phyloP scores from a whole-genome alignment of 2,888 invertebrate genomes.

The Brachynemurus nebulosus region DNA sequence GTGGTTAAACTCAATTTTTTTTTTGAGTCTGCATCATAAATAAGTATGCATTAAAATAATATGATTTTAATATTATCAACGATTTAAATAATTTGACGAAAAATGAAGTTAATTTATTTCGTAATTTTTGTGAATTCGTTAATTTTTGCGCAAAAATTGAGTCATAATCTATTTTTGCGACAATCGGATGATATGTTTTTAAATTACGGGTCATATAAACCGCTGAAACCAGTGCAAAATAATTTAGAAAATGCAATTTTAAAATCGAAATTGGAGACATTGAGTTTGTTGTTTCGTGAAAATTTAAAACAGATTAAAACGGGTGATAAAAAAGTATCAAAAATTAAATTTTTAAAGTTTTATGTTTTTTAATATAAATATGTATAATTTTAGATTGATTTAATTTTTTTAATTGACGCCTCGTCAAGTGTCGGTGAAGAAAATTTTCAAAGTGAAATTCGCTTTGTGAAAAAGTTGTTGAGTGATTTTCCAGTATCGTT shows the following conservation, averaged over 20 bases:
- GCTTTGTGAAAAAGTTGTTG: slow-evolving; percentile 42
- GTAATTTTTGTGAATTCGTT: background rate
- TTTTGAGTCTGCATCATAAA: too few relatives aligned
- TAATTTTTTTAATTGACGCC: slow-evolving; percentile 53
- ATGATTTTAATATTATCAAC: too few relatives aligned
- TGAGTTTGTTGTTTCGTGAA: slow-evolving; percentile 39
- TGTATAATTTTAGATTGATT: slow-evolving; percentile 32
- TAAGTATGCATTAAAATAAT: too few relatives aligned
- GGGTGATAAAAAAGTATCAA: slow-evolving; percentile 5
- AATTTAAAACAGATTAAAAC: slow-evolving; percentile 37
- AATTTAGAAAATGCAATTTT: slow-evolving; percentile 28
- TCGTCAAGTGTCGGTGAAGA: slow-evolving; percentile 52
- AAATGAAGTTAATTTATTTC: background rate
- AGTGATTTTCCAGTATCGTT: slow-evolving; percentile 51
- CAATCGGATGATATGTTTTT: slow-evolving; percentile 3
- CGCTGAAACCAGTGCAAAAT: background rate
- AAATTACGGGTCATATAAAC: slow-evolving; percentile 5
- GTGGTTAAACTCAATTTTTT: too few relatives aligned
- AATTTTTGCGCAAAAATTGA: background rate
- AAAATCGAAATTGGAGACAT: slow-evolving; percentile 37
- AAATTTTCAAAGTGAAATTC: slow-evolving; percentile 51
- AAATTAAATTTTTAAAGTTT: background rate
- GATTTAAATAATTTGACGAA: too few relatives aligned
- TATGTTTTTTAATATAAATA: background rate
- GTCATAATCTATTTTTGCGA: background rate